Percentiles rank a stretch among this genome's conserved stretches.
Evolutionary conservation across 2,888 invertebrate species (phyloP).

Genomic region (Eustalomyia histrio): DNA sequence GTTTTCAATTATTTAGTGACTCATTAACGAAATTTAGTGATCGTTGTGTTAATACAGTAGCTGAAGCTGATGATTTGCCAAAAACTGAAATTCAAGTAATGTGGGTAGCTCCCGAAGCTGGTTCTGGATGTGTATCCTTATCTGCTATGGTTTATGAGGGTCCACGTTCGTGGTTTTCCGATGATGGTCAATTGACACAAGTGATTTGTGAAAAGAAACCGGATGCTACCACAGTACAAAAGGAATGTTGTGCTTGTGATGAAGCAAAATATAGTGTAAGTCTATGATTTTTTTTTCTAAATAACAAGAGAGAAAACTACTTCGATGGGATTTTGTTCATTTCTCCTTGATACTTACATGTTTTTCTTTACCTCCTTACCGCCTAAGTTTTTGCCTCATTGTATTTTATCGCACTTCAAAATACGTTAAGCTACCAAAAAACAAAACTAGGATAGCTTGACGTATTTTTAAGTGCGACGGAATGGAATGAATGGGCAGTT

Average conservation of each 20-base stretch:
- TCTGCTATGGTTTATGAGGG: conserved; percentile 94
- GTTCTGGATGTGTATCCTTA: conserved; percentile 92
- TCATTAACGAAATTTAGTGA: conserved; percentile 84
- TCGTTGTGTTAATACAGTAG: conserved; percentile 90
- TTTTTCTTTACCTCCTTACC: no score
- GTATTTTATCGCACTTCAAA: no score
- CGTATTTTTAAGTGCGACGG: no score
- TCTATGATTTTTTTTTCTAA: conserved; percentile 18
- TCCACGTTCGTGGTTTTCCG: conserved; percentile 90
- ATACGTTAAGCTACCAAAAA: no score
- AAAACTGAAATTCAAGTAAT: conserved; percentile 93
- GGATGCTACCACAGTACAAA: conserved; percentile 81
- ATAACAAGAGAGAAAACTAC: no score
- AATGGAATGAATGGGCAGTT: no score
- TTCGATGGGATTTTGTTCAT: no score
- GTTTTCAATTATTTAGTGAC: conserved; percentile 86
- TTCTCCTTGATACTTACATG: no score
- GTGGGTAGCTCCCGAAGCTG: conserved; percentile 93
- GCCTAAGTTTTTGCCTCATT: no score
- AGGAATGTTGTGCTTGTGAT: conserved; percentile 95
- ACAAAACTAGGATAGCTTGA: no score
- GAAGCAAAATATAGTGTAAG: conserved; percentile 95
- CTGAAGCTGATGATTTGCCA: conserved; percentile 87
- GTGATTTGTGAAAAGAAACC: conserved; percentile 88
- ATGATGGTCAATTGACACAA: conserved; percentile 90